Evolutionary conservation across 2,113 vertebrate species (phyloP).

Genomic region (Leucoraja erinaceus): DNA sequence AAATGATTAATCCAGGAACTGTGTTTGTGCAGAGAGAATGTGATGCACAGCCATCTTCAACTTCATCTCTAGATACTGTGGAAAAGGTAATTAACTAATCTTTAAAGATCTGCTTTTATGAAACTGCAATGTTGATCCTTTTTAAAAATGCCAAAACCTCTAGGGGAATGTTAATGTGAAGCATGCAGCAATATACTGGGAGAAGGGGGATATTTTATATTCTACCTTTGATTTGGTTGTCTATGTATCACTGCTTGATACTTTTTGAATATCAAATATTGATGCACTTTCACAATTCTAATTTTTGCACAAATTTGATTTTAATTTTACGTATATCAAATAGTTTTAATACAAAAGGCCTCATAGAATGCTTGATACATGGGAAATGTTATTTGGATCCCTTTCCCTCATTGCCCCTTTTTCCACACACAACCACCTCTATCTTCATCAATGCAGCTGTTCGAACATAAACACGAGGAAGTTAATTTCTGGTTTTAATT

Average conservation of each 20-base stretch:
- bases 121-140: neutral
- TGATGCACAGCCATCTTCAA: conserved; percentile 22
- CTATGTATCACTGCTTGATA: neutral
- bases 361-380: neutral
- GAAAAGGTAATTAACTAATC: conserved; percentile 35
- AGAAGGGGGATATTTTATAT: neutral
- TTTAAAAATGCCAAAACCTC: neutral
- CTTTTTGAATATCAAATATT: neutral
- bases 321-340: neutral
- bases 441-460: neutral
- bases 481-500: neutral
- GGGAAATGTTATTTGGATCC: neutral
- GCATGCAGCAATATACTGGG: neutral
- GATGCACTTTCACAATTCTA: neutral
- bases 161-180: neutral
- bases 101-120: neutral
- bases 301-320: neutral
- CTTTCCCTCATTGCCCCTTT: neutral
- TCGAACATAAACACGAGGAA: neutral
- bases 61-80: conserved; percentile 18
- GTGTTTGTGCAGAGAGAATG: conserved; percentile 34
- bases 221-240: neutral
- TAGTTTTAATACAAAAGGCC: neutral
- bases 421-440: too few relatives aligned
- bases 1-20: conserved; percentile 36